Conservation (phyloP, 2,113 vertebrate genomes). For the Phyllostomus discolor region DNA sequence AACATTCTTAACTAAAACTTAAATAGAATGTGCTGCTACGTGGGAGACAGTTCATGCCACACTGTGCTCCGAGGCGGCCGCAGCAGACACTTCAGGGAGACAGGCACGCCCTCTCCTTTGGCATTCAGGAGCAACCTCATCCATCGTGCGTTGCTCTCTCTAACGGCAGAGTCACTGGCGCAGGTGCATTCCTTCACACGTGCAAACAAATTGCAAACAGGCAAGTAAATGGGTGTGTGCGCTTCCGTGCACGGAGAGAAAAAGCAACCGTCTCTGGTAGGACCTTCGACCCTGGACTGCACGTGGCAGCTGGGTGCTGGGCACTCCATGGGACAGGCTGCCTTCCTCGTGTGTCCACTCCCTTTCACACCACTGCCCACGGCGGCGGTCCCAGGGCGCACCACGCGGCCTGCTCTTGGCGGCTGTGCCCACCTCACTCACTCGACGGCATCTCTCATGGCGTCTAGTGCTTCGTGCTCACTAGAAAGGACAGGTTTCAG, state of each 20-base stretch:
- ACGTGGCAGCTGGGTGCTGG: background rate
- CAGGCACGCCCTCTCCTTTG: background rate
- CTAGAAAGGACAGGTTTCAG: background rate
- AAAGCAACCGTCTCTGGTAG: background rate
- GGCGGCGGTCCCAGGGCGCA: background rate
- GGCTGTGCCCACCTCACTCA: background rate
- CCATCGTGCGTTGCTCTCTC: background rate
- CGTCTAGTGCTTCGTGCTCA: background rate
- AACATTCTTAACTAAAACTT: constrained; percentile 39
- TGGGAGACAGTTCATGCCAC: background rate
- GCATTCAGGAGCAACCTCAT: background rate
- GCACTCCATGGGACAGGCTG: rapidly evolving
- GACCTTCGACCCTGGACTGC: background rate
- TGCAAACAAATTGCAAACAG: background rate
- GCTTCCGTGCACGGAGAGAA: background rate
- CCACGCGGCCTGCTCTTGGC: background rate
- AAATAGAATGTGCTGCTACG: background rate
- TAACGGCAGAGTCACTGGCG: background rate
- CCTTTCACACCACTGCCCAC: no score
- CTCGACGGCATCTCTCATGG: background rate
- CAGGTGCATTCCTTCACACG: background rate
- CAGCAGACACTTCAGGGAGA: constrained; percentile 24
- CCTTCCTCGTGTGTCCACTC: background rate
- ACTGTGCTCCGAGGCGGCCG: background rate
- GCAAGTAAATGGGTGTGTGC: background rate